Evolutionary conservation across 2,888 invertebrate genomes (phyloP).

Genomic region (Cacoxenus indagator): DNA sequence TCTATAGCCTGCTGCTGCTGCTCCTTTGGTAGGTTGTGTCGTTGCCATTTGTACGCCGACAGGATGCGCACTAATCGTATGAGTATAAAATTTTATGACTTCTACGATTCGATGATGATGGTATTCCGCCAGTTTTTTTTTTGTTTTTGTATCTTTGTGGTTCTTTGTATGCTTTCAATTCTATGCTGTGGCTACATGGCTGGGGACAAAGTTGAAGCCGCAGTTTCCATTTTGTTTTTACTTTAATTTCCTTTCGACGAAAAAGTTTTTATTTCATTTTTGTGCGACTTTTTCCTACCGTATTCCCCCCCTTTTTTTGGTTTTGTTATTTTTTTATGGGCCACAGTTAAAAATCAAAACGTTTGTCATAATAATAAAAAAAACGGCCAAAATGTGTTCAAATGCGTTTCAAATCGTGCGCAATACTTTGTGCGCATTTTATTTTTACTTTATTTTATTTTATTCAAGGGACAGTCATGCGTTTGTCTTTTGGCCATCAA

Average conservation of each 20-base stretch:
- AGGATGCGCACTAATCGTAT: slow-evolving; percentile 21
- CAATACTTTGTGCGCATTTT: neutral
- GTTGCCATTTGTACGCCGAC: slow-evolving; percentile 2
- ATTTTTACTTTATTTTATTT: no score
- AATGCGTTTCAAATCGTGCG: slow-evolving; percentile 10
- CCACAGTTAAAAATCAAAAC: slow-evolving; percentile 39
- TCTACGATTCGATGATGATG: slow-evolving; percentile 18
- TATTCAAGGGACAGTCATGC: no score
- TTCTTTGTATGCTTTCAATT: neutral
- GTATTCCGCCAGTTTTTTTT: neutral
- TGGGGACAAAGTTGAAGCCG: neutral
- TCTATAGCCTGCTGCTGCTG: neutral
- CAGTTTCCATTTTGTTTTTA: slow-evolving; percentile 6
- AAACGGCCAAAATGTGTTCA: slow-evolving; percentile 24
- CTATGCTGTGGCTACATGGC: neutral
- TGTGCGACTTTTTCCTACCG: slow-evolving; percentile 9
- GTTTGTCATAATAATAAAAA: slow-evolving; percentile 35
- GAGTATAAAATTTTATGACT: slow-evolving; percentile 19
- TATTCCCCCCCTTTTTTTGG: neutral
- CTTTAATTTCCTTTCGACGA: slow-evolving; percentile 3
- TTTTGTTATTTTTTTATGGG: slow-evolving; percentile 29
- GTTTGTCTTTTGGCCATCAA: neutral
- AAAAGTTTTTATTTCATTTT: neutral
- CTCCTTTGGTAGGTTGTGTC: neutral
- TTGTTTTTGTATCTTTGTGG: neutral